Evolutionary conservation across 2,888 invertebrate genomes (phyloP).

Genomic region (Noctua pronuba): DNA sequence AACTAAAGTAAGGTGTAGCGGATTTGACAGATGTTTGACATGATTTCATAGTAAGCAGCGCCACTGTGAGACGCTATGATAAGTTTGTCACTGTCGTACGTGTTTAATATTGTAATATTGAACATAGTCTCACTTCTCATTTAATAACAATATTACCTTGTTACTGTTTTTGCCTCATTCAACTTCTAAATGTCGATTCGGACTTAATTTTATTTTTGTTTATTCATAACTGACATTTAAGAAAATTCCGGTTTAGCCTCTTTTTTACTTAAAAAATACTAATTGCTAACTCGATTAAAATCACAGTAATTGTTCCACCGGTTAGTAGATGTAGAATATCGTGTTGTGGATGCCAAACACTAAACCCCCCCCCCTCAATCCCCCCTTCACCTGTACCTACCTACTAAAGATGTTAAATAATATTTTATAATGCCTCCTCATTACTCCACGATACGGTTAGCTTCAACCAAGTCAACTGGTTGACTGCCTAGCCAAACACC

Average conservation of each 20-base stretch:
- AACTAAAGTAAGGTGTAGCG: slow-evolving; percentile 17
- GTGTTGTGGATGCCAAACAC: slow-evolving; percentile 3
- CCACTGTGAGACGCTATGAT: background rate
- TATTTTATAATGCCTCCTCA: slow-evolving; percentile 37
- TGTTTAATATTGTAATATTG: slow-evolving; percentile 10
- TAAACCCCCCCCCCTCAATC: too few relatives aligned
- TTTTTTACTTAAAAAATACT: background rate
- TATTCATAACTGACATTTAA: slow-evolving; percentile 18
- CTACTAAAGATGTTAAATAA: slow-evolving; percentile 23
- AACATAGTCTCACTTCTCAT: slow-evolving; percentile 22
- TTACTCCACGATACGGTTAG: slow-evolving; percentile 63
- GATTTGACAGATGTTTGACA: slow-evolving; percentile 15
- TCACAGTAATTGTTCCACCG: background rate
- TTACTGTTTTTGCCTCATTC: slow-evolving; percentile 11
- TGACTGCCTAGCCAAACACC: slow-evolving; percentile 40
- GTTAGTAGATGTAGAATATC: slow-evolving; percentile 2
- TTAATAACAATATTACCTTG: slow-evolving; percentile 1
- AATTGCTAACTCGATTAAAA: slow-evolving; percentile 4
- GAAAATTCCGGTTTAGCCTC: slow-evolving; percentile 8
- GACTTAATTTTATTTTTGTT: slow-evolving; percentile 13
- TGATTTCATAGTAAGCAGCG: background rate
- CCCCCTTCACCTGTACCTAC: background rate
- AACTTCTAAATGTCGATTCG: slow-evolving; percentile 35
- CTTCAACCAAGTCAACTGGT: slow-evolving; percentile 54
- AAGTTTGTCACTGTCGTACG: background rate